Percentiles rank a stretch among this genome's conserved stretches.
These are phyloP conservation scores for Pycnomerus fuliginosus DNA, from an alignment of 2,888 invertebrate species.

Conservation along the genomic window DNA sequence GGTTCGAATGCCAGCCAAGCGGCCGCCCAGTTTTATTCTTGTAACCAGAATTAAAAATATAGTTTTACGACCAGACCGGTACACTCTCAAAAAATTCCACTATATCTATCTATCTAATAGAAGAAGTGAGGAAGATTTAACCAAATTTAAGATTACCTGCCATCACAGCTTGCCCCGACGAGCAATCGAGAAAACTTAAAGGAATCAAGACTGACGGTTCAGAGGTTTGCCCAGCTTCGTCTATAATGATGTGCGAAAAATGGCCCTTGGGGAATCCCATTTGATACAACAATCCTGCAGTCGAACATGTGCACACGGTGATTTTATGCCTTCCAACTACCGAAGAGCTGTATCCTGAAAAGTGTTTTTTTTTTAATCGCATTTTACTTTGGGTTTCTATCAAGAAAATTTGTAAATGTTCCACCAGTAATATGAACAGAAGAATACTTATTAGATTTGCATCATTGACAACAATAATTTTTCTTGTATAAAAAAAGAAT, in stretches of 20 bases:
- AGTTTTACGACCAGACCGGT: not conserved
- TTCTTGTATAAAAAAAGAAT: no score
- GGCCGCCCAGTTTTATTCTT: no score
- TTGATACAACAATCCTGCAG: conserved; percentile 67
- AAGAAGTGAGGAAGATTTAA: not conserved
- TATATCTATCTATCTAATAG: no score
- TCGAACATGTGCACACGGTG: conserved; percentile 81
- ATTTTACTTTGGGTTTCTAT: no score
- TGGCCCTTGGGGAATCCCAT: conserved; percentile 75
- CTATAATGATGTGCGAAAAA: conserved; percentile 88
- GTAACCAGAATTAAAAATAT: conserved; percentile 33
- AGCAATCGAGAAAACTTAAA: conserved; percentile 62
- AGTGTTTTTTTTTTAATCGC: no score
- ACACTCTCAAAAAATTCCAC: no score
- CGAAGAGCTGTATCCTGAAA: no score
- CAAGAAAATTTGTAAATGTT: no score
- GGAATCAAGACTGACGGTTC: conserved; percentile 90
- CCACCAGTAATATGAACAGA: no score
- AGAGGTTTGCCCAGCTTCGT: conserved; percentile 91
- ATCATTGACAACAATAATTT: no score
- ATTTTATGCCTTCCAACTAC: conserved; percentile 75
- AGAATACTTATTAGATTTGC: no score
- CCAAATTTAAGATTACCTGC: conserved; percentile 56
- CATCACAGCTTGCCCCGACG: conserved; percentile 66
- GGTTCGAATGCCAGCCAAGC: no score